Base-by-base conservation (phyloP, 2,888 invertebrate genomes). In the Drosophila greeni region DNA sequence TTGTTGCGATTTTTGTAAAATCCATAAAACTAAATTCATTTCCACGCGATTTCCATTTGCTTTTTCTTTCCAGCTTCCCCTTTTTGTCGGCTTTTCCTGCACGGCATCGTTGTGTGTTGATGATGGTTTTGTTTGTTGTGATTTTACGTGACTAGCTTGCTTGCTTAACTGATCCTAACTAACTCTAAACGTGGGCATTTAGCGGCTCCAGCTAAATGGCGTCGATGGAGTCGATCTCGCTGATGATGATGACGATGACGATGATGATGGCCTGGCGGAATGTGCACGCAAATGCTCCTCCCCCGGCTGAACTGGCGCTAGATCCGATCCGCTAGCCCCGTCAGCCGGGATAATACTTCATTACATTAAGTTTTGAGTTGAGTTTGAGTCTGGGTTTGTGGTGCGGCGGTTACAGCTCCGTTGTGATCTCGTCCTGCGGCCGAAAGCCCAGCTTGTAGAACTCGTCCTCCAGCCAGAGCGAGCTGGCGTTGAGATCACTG, bases 381-480 rank as follows among this genome's bases (percentile, higher is more conserved):
- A 42, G 34, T 36, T 43, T 26, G 40, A 37, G 37, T 37, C 18
- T n/a, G 40, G 23, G 39, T 39, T 62, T 42, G 53, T 40, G 47
- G 45, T 53, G 58, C 40, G 42, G 24, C 24, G 37, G 60, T 70
- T 87, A 95, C 88, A 95, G 91, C 91, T 95, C 95, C 83, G 95
- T 95, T 84, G 95, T 95, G 79, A 95, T 94, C 90, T 95, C 95
- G 89, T 95, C 95, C 89, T 95, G 95, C 49, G 95, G 95, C 83
- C 95, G 91, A 88, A 95, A 94, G 61, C 95, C 95, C 88, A 95
- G 91, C 86, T 94, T 94, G 81, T 94, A 93, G 86, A 95, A 94
- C 88, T 95, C 95, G 84, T 95, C 94, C 84, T 94, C 95, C 61
- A 94, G 88, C 91, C 93, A 93, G 48, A 93, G 90, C 57, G 92